Percentiles rank a stretch among this genome's conserved stretches.
Conservation (phyloP, 2,888 invertebrate genomes). For the Adelognathus sp. region DNA sequence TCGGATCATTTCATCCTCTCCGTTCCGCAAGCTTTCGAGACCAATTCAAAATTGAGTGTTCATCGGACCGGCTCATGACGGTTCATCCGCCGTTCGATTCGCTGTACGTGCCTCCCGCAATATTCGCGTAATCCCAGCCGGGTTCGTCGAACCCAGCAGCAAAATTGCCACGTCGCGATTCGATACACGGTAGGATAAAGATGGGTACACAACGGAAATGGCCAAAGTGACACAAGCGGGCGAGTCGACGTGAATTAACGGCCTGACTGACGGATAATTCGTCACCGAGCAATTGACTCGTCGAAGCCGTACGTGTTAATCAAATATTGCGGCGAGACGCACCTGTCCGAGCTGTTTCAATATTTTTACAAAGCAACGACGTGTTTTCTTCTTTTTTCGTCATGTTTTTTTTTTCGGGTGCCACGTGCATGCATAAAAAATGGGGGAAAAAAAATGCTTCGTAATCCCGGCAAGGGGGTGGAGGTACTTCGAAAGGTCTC, state of each 20-base stretch:
- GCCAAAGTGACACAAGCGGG: too few species aligned
- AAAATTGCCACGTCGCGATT: not conserved
- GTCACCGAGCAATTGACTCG: not conserved
- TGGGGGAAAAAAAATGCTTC: slow-evolving; percentile 3
- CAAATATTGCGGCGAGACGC: slow-evolving; percentile 5
- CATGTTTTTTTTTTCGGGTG: not conserved
- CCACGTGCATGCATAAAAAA: not conserved
- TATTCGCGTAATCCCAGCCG: slow-evolving; percentile 45
- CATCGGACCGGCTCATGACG: too few species aligned
- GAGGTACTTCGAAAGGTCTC: not conserved
- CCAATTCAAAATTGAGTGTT: too few species aligned
- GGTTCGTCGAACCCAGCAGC: slow-evolving; percentile 20
- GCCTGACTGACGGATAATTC: slow-evolving; percentile 7
- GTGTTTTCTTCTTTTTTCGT: not conserved
- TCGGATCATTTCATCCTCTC: too few species aligned
- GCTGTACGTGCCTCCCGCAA: too few species aligned
- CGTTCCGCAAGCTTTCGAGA: too few species aligned
- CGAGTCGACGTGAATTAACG: not conserved
- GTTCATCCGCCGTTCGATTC: too few species aligned
- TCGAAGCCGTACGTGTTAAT: slow-evolving; percentile 4
- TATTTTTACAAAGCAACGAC: not conserved
- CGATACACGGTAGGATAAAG: not conserved
- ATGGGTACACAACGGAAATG: not conserved
- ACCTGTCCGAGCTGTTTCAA: not conserved
- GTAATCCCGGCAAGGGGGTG: not conserved